Evolutionary conservation across 2,797 vertebrate species (phyloP).

Genomic region (Sebastes wilsoni): DNA sequence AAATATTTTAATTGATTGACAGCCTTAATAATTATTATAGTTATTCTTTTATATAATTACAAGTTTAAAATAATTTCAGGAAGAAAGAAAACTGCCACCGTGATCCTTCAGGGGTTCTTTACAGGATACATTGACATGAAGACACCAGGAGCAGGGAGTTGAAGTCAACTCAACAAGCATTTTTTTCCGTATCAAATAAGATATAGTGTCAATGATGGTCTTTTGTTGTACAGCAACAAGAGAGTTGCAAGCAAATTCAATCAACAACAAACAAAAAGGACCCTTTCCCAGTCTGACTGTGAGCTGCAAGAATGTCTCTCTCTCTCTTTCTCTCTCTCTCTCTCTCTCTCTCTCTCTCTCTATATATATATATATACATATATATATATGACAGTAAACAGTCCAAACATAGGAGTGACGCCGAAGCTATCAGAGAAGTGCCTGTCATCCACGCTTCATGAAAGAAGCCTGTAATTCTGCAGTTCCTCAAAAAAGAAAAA

Average conservation of each 20-base stretch:
- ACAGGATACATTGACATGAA: neutral
- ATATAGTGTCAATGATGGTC: neutral
- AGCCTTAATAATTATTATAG: too few species aligned
- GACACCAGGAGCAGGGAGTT: neutral
- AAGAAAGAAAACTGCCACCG: neutral
- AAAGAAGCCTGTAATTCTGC: conserved; percentile 70
- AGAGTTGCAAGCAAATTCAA: conserved; percentile 1
- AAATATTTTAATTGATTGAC: too few species aligned
- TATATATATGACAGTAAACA: conserved; percentile 37
- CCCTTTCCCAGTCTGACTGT: neutral
- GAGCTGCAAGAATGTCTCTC: neutral
- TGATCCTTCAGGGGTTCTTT: too few species aligned
- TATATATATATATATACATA: neutral
- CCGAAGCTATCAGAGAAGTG: conserved; percentile 60
- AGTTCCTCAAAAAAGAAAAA: conserved; percentile 70
- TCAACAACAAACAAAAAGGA: conserved; percentile 3
- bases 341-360: too few species aligned
- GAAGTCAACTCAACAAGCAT: neutral
- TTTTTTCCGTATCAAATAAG: neutral
- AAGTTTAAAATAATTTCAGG: neutral
- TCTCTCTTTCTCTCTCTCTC: neutral
- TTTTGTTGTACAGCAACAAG: neutral
- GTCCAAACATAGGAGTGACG: conserved; percentile 24
- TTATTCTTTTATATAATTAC: neutral
- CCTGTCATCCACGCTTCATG: conserved; percentile 66